phyloP scores from a whole-genome alignment of 1,140 invertebrate genomes.

The Polyergus mexicanus region DNA sequence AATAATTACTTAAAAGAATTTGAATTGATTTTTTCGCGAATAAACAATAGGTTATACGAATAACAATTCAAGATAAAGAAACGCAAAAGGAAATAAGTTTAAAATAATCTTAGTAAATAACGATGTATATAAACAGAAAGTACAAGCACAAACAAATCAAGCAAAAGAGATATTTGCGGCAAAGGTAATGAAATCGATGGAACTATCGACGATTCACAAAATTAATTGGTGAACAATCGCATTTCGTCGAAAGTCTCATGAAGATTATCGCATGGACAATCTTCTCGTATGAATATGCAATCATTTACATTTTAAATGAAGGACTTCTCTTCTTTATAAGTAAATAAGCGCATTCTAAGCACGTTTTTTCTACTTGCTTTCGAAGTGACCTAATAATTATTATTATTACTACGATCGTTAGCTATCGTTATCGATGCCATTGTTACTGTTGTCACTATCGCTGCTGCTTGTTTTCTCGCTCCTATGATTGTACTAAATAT shows the following conservation, averaged over 20 bases:
- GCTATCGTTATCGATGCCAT: constrained; percentile 15
- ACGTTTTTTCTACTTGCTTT: constrained; percentile 68
- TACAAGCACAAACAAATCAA: constrained; percentile 24
- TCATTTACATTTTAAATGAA: constrained; percentile 62
- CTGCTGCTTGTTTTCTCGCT: neutral
- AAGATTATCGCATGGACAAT: constrained; percentile 71
- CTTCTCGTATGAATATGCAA: constrained; percentile 70
- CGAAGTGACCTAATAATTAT: constrained; percentile 43
- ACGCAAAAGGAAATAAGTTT: neutral
- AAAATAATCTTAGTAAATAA: constrained; percentile 13
- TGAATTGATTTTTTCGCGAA: neutral
- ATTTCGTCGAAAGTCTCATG: constrained; percentile 31
- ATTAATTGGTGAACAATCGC: neutral
- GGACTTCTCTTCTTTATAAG: constrained; percentile 68
- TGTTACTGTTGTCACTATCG: constrained; percentile 12
- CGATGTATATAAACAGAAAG: constrained; percentile 8
- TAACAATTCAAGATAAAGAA: neutral
- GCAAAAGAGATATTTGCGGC: constrained; percentile 47
- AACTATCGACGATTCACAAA: constrained; percentile 44
- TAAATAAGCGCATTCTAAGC: constrained; percentile 62
- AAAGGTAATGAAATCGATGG: constrained; percentile 42
- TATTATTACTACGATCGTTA: constrained; percentile 41
- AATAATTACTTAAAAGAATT: neutral
- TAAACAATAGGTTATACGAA: neutral
- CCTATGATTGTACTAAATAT: constrained; percentile 3